phyloP scores from a whole-genome alignment of 2,113 vertebrate genomes.

The Psettodes erumei region DNA sequence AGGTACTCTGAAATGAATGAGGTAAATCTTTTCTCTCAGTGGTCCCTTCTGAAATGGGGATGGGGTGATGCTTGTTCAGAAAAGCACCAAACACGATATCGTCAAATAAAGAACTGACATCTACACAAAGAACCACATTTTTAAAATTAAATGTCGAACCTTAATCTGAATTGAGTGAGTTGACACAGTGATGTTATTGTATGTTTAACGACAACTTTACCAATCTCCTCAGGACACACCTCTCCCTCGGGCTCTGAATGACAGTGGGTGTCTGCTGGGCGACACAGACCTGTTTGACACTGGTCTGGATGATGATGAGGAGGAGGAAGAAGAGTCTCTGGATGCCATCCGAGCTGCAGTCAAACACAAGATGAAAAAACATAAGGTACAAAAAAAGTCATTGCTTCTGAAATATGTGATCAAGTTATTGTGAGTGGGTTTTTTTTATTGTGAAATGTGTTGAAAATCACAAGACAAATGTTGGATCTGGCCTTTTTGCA shows the following conservation, averaged over 20 bases:
- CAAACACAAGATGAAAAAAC: constrained; percentile 87
- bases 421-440: no score
- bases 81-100: no score
- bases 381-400: constrained; percentile 79
- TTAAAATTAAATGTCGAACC: no score
- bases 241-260: constrained; percentile 78
- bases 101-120: no score
- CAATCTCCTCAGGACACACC: constrained; percentile 48
- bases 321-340: constrained; percentile 88
- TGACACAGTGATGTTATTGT: neutral
- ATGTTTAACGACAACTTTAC: neutral
- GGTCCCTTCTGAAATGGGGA: neutral
- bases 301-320: constrained; percentile 81
- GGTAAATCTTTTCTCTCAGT: constrained; percentile 24
- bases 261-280: constrained; percentile 91
- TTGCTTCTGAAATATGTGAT: neutral
- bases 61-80: no score
- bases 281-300: constrained; percentile 93
- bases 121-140: no score
- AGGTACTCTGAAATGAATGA: constrained; percentile 40
- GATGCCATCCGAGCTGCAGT: constrained; percentile 88
- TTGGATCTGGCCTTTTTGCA: neutral
- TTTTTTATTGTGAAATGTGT: neutral
- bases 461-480: neutral
- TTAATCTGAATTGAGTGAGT: no score